These are phyloP conservation scores for Dermolepida albohirtum DNA, from an alignment of 2,888 invertebrate species.

Conservation along the genomic window DNA sequence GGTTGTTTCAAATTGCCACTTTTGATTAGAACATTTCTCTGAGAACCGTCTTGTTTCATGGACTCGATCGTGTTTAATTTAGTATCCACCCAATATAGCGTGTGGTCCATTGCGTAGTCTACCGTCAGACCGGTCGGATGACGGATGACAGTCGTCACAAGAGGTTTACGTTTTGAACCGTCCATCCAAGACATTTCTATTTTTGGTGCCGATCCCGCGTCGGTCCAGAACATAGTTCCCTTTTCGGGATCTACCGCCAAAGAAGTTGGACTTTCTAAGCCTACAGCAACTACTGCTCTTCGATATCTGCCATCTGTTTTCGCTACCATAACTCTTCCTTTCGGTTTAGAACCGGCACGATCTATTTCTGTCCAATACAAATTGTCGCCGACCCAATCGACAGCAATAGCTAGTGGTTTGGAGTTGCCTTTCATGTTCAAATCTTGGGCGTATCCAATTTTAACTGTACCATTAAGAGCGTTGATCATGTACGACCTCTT, in stretches of 20 bases:
- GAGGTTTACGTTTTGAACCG: slow-evolving; percentile 84
- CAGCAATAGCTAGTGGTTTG: slow-evolving; percentile 88
- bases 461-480: slow-evolving; percentile 80
- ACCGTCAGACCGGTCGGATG: slow-evolving; percentile 92
- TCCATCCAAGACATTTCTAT: slow-evolving; percentile 98
- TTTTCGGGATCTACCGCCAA: slow-evolving; percentile 88
- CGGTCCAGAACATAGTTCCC: slow-evolving; percentile 94
- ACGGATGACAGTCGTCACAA: slow-evolving; percentile 85
- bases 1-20: slow-evolving; percentile 85
- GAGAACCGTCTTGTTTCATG: slow-evolving; percentile 84
- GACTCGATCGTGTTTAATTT: slow-evolving; percentile 92
- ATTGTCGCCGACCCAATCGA: slow-evolving; percentile 95
- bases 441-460: slow-evolving; percentile 88
- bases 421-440: slow-evolving; percentile 85
- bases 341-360: slow-evolving; percentile 77
- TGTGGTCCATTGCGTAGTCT: slow-evolving; percentile 89
- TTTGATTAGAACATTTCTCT: slow-evolving; percentile 77
- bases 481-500: slow-evolving; percentile 92
- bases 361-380: slow-evolving; percentile 94
- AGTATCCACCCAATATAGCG: slow-evolving; percentile 95
- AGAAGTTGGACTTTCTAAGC: slow-evolving; percentile 88
- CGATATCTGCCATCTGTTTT: slow-evolving; percentile 91
- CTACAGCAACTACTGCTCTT: slow-evolving; percentile 81
- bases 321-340: slow-evolving; percentile 87
- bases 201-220: slow-evolving; percentile 90